Base-by-base conservation (phyloP, 2,888 invertebrate species). In the Diploptera punctata region DNA sequence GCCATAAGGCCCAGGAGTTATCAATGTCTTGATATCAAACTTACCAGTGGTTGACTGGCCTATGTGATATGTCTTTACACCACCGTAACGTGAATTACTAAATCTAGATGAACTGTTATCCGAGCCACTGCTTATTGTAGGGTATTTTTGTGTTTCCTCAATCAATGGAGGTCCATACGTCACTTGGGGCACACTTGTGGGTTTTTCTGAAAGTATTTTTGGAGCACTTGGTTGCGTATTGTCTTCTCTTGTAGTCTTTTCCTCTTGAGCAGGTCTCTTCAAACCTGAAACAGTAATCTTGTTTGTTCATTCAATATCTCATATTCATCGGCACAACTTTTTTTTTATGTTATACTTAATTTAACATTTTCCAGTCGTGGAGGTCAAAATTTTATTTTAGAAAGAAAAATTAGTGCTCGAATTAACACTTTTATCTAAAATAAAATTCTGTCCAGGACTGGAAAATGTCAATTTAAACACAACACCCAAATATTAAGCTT, bases 41-140 rank as follows among this genome's bases (percentile, higher is more conserved):
- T 19, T 47, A 13, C 29, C 13, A 47, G 65, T 16, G 18, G 43
- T 2, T 65, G 44, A 21, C 24, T 65, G 65, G 18, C 38, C 65
- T 44, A 65, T 47, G 21, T 65, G 65, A 47, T 65, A 65, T 1
- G 65, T 65, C 44, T 65, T 47, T n/a, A 65, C 65, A n/a, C 65
- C 65, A 18, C 65, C 65, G 18, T 65, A 65, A 44, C 26, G 65
- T n/a, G 65, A 65, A 24, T 9, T 16, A 16, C 9, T 7, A 44
- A 47, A n/a, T 65, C n/a, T 13, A 21, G 26, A 26, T 44, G 65
- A 65, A 9, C 29, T 26, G 18, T 47, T 65, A 44, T 26, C 29
- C 9, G 47, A 47, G 16, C 9, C 3, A 10, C 33, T 33, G 18
- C 44, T 38, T 43, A 16, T 9, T 33, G 62, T 38, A 18, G 62